These are phyloP conservation scores for Eulithis prunata DNA, from an alignment of 2,888 invertebrate species.

Conservation along the genomic window DNA sequence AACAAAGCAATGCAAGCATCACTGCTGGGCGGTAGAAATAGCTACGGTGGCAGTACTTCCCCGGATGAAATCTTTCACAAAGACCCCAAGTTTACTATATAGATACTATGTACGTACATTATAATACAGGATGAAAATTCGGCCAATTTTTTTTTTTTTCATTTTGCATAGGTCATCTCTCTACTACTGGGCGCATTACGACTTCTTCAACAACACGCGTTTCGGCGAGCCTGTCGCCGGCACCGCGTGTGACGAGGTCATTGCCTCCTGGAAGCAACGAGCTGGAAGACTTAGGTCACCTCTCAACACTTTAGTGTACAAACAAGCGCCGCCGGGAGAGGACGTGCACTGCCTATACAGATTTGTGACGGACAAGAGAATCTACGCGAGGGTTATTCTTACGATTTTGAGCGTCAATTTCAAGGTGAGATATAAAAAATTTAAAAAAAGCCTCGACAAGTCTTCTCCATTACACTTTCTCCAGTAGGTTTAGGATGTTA, in stretches of 20 bases:
- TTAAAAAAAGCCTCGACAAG: too few species aligned
- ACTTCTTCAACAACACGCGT: slow-evolving; percentile 95
- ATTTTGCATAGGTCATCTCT: slow-evolving; percentile 88
- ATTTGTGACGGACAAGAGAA: slow-evolving; percentile 92
- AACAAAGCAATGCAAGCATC: too few species aligned
- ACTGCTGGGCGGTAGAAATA: too few species aligned
- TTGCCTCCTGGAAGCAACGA: slow-evolving; percentile 92
- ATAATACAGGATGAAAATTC: too few species aligned
- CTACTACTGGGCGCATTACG: slow-evolving; percentile 97
- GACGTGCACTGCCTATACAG: slow-evolving; percentile 93
- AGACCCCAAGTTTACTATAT: too few species aligned
- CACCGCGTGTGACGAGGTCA: slow-evolving; percentile 94
- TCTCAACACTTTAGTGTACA: slow-evolving; percentile 94
- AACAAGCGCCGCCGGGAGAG: slow-evolving; percentile 88
- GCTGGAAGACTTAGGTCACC: slow-evolving; percentile 92
- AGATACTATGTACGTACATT: too few species aligned
- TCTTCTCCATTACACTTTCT: too few species aligned
- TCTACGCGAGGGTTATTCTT: slow-evolving; percentile 92
- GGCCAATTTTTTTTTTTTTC: too few species aligned
- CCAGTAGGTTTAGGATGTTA: too few species aligned
- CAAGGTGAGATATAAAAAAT: slow-evolving; percentile 79
- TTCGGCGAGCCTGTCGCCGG: slow-evolving; percentile 92
- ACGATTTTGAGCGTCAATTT: slow-evolving; percentile 92
- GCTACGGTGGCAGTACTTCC: too few species aligned
- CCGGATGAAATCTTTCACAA: too few species aligned